These are phyloP conservation scores for Parthenolecanium corni DNA, from an alignment of 2,888 invertebrate species.

Conservation along the genomic window DNA sequence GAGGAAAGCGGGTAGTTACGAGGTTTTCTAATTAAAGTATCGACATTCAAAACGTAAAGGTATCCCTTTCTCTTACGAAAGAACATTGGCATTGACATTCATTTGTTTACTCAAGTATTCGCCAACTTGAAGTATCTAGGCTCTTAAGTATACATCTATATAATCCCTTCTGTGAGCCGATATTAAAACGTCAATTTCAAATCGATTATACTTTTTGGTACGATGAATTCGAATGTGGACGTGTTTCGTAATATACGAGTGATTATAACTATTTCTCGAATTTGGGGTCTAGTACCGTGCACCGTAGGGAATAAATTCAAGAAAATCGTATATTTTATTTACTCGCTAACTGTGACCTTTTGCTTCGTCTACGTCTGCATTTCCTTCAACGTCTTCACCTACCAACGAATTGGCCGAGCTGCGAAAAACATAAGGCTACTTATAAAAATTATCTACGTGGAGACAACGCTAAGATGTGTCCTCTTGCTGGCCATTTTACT, in stretches of 20 bases:
- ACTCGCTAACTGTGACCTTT: constrained; percentile 2
- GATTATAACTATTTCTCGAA: constrained; percentile 9
- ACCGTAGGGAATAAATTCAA: constrained; percentile 2
- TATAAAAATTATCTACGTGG: constrained; percentile 22
- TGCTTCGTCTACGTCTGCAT: constrained; percentile 22
- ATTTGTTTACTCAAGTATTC: too few species aligned
- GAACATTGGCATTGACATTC: too few species aligned
- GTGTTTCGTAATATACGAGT: constrained; percentile 13
- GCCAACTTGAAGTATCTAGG: too few species aligned
- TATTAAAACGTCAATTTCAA: too few species aligned
- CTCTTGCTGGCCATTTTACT: constrained; percentile 1
- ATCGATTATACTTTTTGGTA: too few species aligned
- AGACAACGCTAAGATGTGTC: constrained; percentile 11
- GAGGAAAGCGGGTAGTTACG: too few species aligned
- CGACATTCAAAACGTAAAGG: too few species aligned
- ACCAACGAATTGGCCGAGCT: constrained; percentile 1
- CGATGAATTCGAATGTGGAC: not conserved
- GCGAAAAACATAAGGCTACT: constrained; percentile 7
- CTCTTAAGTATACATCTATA: too few species aligned
- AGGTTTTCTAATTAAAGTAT: too few species aligned
- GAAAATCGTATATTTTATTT: constrained; percentile 4
- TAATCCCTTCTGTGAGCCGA: too few species aligned
- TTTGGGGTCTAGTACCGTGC: constrained; percentile 23
- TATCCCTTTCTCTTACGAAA: too few species aligned
- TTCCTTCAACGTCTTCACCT: constrained; percentile 9